Evolutionary conservation across 2,113 vertebrate species (phyloP), one percentile per base, ranked within the genome.

Genomic region (Oryzias celebensis): DNA sequence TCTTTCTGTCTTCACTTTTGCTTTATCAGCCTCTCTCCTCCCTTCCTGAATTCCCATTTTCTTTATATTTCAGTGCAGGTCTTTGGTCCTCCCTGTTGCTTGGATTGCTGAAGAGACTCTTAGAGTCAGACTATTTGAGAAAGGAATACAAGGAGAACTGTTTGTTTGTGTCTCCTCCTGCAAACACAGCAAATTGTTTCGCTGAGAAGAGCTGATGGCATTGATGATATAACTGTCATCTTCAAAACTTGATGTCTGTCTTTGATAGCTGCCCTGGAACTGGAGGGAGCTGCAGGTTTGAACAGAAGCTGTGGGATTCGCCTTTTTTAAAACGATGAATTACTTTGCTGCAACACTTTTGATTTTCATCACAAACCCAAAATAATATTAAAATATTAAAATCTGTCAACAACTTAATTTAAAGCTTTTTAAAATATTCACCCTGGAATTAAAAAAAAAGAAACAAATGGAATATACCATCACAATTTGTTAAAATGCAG

Each of bases 211-310:
- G 63, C 76, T 74, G 83, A 83, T 82, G 65, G 79, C 66, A 62
- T 57, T 88, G 80, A 84, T 81, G 75, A 87, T 82, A 78, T 81
- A 85, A 85, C 71, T 75, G 75, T 77, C 80, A 86, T 88, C 77
- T 85, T 81, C 81, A 77, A 80, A 86, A 82, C 80, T 71, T 75
- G 68, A 81, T 81, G 67, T 73, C 58, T 73, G 59, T 62, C 69
- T 74, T 53, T 71, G 76, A 82, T 83, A 85, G 73, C 49, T 75
- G 59, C 58, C 18, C 49, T 65, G 70, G 28, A 67, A 71, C 65
- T 68, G 48, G 51, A 73, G 73, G 56, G 62, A 51, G 65, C 57
- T 73, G 71, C 63, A 69, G 51, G 48, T 52, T 18, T 67, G 52
- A 62, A 70, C 28, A 54, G 68, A 45, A 50, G 62, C 69, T 42